Conservation (phyloP, 1,140 invertebrate species). For the Leptonema lineaticorne region DNA sequence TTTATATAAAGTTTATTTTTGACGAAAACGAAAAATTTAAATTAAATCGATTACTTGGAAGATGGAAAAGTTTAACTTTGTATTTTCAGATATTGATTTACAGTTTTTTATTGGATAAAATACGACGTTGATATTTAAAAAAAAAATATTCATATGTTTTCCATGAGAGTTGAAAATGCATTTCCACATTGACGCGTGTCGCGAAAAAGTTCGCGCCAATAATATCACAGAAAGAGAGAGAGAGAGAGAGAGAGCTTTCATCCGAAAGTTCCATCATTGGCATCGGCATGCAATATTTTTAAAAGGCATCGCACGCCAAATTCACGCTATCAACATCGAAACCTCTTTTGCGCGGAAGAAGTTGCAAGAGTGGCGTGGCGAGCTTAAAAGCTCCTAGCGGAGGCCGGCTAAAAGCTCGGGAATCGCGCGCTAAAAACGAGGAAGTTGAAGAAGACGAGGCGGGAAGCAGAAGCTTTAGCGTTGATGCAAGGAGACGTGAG, state of each 20-base stretch:
- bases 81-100: no score
- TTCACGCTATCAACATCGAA: not conserved
- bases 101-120: no score
- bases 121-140: no score
- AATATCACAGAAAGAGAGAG: no score
- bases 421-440: not conserved
- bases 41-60: no score
- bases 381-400: conserved; percentile 1
- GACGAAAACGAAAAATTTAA: no score
- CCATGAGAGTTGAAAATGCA: not conserved
- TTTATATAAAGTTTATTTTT: no score
- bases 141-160: not conserved
- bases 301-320: not conserved
- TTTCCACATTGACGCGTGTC: not conserved
- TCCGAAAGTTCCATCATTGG: not conserved
- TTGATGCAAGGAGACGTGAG: conserved; percentile 16
- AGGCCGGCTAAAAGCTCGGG: not conserved
- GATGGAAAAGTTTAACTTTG: no score
- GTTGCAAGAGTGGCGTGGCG: not conserved
- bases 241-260: no score
- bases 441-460: not conserved
- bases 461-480: conserved; percentile 4
- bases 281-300: not conserved
- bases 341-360: not conserved
- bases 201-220: not conserved